phyloP scores from a whole-genome alignment of 2,888 invertebrate genomes.

The Heliconius hortense region DNA sequence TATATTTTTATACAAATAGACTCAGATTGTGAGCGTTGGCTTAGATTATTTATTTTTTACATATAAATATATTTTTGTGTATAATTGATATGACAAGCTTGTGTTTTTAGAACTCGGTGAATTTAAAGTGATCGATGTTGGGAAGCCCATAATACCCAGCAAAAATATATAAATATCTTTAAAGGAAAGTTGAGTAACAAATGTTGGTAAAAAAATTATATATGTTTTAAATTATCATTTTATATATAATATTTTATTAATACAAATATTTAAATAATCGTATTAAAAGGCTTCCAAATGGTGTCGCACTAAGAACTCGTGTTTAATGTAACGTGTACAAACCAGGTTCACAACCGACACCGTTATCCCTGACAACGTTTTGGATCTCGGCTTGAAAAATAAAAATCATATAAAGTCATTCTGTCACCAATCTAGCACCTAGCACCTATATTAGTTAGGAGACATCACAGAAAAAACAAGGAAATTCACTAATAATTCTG shows the following conservation, averaged over 20 bases:
- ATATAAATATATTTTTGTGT: conserved; percentile 7
- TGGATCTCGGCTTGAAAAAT: conserved; percentile 75
- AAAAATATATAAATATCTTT: background rate
- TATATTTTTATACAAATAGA: background rate
- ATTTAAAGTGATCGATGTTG: conserved; percentile 7
- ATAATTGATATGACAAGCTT: conserved; percentile 29
- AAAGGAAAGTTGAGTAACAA: background rate
- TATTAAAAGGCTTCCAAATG: conserved; percentile 54
- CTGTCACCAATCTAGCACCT: background rate
- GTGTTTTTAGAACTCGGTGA: conserved; percentile 29
- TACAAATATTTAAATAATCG: background rate
- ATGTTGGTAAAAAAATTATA: background rate
- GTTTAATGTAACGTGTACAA: conserved; percentile 68
- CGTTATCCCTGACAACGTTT: conserved; percentile 78
- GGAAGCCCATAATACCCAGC: conserved; percentile 35
- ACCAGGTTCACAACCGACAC: conserved; percentile 81
- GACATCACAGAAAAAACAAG: conserved; percentile 4
- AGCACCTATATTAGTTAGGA: conserved; percentile 2
- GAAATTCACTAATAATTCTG: conserved; percentile 2
- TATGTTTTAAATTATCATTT: background rate
- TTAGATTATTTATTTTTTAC: background rate
- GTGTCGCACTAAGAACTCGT: conserved; percentile 59
- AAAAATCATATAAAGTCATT: conserved; percentile 58
- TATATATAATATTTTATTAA: no score
- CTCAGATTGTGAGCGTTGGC: conserved; percentile 23